Conservation (phyloP, 2,113 vertebrate species). For the Podarcis raffonei region DNA sequence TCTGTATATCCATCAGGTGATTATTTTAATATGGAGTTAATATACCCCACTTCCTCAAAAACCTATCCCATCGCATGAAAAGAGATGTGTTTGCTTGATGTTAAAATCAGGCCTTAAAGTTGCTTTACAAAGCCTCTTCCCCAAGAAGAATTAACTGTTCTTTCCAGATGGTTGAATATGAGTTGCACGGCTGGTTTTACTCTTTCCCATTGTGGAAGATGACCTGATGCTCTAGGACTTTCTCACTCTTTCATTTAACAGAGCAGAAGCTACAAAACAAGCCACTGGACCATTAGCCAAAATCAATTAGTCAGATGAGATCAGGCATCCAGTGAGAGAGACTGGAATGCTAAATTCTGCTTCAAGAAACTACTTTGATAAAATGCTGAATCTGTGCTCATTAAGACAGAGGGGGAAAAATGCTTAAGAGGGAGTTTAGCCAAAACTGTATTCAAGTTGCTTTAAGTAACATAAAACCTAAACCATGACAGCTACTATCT, state of each 20-base stretch:
- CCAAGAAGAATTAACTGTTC: background rate
- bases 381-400: slow-evolving; percentile 59
- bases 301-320: slow-evolving; percentile 58
- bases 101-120: background rate
- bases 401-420: slow-evolving; percentile 50
- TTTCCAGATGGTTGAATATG: background rate
- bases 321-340: slow-evolving; percentile 48
- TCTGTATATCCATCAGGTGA: background rate
- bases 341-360: slow-evolving; percentile 44
- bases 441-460: slow-evolving; percentile 43
- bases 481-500: slow-evolving; percentile 4
- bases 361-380: slow-evolving; percentile 47
- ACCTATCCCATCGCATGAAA: background rate
- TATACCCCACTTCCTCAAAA: background rate
- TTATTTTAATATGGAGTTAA: background rate
- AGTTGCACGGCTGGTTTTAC: background rate
- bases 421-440: slow-evolving; percentile 56
- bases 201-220: slow-evolving; percentile 27
- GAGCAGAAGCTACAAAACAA: slow-evolving; percentile 37
- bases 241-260: slow-evolving; percentile 26
- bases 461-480: slow-evolving; percentile 27
- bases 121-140: background rate
- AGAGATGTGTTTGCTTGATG: background rate
- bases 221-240: slow-evolving; percentile 21
- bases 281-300: slow-evolving; percentile 1